These are phyloP conservation scores for Egretta garzetta DNA, from an alignment of 2,113 vertebrate genomes.

Conservation along the genomic window DNA sequence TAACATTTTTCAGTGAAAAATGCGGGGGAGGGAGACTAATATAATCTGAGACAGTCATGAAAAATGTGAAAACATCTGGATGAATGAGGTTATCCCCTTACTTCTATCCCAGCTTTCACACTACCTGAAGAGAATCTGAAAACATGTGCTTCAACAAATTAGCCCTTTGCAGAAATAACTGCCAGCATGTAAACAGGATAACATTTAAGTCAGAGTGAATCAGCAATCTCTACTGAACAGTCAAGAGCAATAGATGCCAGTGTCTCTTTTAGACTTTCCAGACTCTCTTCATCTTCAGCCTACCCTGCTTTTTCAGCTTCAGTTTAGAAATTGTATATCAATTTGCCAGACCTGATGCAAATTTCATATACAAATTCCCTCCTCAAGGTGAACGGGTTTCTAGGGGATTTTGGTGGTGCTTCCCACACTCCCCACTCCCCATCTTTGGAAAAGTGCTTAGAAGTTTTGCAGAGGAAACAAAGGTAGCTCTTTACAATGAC, in stretches of 20 bases:
- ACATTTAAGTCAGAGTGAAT: slow-evolving; percentile 57
- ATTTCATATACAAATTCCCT: neutral
- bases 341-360: neutral
- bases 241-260: neutral
- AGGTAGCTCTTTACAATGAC: neutral
- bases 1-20: neutral
- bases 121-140: neutral
- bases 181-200: slow-evolving; percentile 36
- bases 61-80: neutral
- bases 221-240: neutral
- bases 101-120: neutral
- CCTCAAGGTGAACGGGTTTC: neutral
- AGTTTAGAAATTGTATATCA: neutral
- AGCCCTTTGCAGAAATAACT: neutral
- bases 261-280: neutral
- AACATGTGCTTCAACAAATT: neutral
- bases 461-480: neutral
- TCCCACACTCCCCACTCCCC: accelerated
- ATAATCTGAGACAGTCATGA: neutral
- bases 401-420: neutral
- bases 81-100: neutral
- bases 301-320: neutral
- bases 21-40: neutral
- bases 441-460: neutral
- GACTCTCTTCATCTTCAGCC: neutral